Evolutionary conservation across 2,113 vertebrate genomes (phyloP), one percentile per base, ranked within the genome.

Genomic region (Candoia aspera): DNA sequence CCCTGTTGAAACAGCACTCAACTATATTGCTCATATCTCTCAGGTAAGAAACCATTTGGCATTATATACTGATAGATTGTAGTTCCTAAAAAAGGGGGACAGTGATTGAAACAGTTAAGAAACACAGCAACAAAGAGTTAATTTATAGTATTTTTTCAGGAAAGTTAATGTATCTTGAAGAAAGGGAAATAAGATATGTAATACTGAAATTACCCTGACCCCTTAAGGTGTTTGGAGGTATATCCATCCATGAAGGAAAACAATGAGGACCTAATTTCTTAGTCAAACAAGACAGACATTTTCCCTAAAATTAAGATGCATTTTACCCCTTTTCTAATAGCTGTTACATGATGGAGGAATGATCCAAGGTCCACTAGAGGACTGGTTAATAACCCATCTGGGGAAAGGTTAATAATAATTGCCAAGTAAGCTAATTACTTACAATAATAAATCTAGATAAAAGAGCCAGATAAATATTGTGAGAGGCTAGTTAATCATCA

Each of bases 1-100:
- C 89, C 98, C 98, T 3, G 84, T 97, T 86, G 98, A 98, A 86
- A 97, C 97, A 83, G 95, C 98, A 91, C 94, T 98, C 86, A 97
- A 96, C 26, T 96, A 97, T 90, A 96, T 98, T 95, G 97, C 96
- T 91, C 97, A 97, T 84, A 96, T 98, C 88, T 94, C 97, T 91
- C 97, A 99, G 98, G 98, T 99, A 95, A 92, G 93, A 64, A 17
- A 46, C 57, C 37, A 53, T 19, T 17, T 83, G 1, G 42, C 26
- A 26, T 46, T 17, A 29, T 15, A 49, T 15, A 46, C 11, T 29
- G 54, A 53, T 88, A 84, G 54, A 42, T 24, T 26, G 24, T 79
- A 62, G 24, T 23, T 87, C 29, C 21, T 49, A 37, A 59, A 87
- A 42, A 58, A 49, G 3, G 15, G 53, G 11, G 23, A 29, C 53